Evolutionary conservation across 1,140 invertebrate genomes (phyloP), one percentile per base, ranked within the genome.

Genomic region (Lordiphosa collinella): DNA sequence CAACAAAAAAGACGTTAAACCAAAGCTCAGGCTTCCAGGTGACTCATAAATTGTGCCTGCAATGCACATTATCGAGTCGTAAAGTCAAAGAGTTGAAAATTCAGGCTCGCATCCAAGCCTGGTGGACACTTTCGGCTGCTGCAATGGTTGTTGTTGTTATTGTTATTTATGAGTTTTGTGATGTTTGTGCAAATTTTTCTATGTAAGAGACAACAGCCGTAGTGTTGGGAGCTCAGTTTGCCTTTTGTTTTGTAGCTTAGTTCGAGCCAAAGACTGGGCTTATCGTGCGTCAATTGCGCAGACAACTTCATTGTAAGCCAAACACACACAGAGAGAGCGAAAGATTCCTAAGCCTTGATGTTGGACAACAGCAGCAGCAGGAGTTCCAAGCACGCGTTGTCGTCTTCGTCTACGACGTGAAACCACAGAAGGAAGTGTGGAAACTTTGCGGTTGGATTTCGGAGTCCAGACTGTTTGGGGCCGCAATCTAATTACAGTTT

Each of bases 181-280:
- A 80, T 80, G 76, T 82, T 84, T 76, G 78, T 80, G 76, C 76
- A 80, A 80, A 80, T 80, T 80, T 80, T 80, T 82, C 76, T 80
- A 80, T 80, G 76, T 72, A 80, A 59, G 57, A 64, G 59, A 52
- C 57, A 38, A 47, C 49, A 53, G 36, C 54, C 31, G 43, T 49
- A 41, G 40, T 9, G 38, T 29, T 34, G 31, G 31, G 31, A 9
- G 11, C 36, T 18, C 14, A 36, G 34, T 18, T 49, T 18, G 52
- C 43, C 63, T 34, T 51, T 57, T 46, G 57, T 29, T 40, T 64
- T n/a, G 10, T 34, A 37, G 57, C 32, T 59, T 48, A 52, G 67
- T 64, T 44, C 49, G 25, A 22, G 35, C 37, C 16, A 7, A 7
- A 8, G 47, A n/a, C 52, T 52, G 29, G 29, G 38, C 51, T 76